A percentile compares a stretch with the other conserved stretches of the same genome.
phyloP scores from a whole-genome alignment of 1,140 invertebrate genomes.

The Camponotus pennsylvanicus region DNA sequence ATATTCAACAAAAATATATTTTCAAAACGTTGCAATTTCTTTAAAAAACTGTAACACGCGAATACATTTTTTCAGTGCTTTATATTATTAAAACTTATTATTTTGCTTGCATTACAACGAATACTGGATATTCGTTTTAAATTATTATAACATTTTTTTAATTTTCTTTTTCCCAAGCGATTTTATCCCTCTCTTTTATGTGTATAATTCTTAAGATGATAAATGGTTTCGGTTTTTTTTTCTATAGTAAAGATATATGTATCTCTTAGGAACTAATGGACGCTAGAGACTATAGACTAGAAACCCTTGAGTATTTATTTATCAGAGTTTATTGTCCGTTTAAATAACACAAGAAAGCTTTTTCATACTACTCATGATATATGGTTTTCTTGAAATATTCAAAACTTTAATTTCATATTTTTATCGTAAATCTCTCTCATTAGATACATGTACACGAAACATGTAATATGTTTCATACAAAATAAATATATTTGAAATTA shows the following conservation, averaged over 20 bases:
- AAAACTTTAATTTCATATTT: conserved; percentile 4
- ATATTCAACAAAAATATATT: conserved; percentile 4
- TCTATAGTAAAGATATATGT: not conserved
- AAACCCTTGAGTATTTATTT: not conserved
- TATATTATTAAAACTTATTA: not conserved
- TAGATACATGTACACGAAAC: not conserved
- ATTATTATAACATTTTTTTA: not conserved
- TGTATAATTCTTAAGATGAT: not conserved
- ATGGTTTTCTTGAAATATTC: not conserved
- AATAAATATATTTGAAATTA: not conserved
- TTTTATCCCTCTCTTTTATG: not conserved
- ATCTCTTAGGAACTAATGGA: not conserved
- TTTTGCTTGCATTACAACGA: not conserved
- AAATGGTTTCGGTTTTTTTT: not conserved
- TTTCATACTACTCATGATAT: not conserved
- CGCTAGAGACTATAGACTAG: not conserved
- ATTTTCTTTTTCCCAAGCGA: not conserved
- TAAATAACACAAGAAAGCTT: not conserved
- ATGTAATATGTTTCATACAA: not conserved
- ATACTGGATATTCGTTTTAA: not conserved
- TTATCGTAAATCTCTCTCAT: not conserved
- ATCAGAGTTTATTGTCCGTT: not conserved
- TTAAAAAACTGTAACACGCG: not conserved
- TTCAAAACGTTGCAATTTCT: not conserved
- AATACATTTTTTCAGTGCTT: not conserved